phyloP scores from a whole-genome alignment of 2,888 invertebrate species.

The Beris chalybata region DNA sequence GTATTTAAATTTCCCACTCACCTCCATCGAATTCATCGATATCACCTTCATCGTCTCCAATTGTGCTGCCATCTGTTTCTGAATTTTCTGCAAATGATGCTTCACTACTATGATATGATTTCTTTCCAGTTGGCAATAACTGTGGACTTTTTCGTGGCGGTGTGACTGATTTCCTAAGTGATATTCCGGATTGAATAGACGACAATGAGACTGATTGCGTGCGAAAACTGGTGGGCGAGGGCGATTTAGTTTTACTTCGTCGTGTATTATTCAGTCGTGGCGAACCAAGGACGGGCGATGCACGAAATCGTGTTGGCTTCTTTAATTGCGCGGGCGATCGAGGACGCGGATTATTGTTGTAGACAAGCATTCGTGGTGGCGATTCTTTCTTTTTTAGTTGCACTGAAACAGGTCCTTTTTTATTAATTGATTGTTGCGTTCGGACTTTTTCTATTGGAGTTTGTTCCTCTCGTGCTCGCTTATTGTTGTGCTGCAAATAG shows the following conservation, averaged over 20 bases:
- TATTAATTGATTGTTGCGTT: neutral
- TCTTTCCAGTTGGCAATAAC: neutral
- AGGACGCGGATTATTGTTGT: conserved; percentile 46
- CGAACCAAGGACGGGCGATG: conserved; percentile 41
- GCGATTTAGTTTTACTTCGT: conserved; percentile 41
- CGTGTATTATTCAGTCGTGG: conserved; percentile 39
- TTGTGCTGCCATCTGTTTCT: conserved; percentile 36
- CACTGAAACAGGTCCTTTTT: neutral
- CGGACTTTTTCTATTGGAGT: neutral
- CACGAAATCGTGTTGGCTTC: conserved; percentile 15
- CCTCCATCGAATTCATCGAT: conserved; percentile 11
- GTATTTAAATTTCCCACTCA: neutral
- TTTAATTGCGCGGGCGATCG: conserved; percentile 43
- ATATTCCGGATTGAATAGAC: neutral
- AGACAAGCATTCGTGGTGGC: conserved; percentile 50
- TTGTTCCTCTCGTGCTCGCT: neutral
- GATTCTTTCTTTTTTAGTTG: conserved; percentile 44
- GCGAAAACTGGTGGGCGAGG: conserved; percentile 35
- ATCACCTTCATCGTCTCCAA: conserved; percentile 36
- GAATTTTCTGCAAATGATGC: conserved; percentile 3
- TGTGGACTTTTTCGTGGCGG: neutral
- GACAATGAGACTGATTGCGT: conserved; percentile 4
- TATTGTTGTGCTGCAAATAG: conserved; percentile 2
- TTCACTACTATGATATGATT: neutral
- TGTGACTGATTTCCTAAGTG: conserved; percentile 16